These are phyloP conservation scores for Bellardia bayeri DNA, from an alignment of 2,888 invertebrate species.

Conservation along the genomic window DNA sequence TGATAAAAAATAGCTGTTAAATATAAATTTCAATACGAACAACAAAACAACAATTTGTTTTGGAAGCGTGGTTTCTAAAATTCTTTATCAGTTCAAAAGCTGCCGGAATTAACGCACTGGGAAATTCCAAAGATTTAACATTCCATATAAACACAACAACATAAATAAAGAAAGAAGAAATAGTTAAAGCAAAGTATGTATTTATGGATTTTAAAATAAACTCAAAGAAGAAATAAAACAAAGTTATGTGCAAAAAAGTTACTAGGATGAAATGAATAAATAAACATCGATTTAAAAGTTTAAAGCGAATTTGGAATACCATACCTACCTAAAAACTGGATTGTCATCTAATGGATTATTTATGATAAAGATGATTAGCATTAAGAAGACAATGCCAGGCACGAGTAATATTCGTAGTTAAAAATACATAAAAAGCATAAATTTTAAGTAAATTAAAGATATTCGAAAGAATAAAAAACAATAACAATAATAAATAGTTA, in stretches of 20 bases:
- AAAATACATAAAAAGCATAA: not conserved
- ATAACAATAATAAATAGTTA: not conserved
- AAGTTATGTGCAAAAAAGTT: not conserved
- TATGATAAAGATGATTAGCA: not conserved
- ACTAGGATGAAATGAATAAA: not conserved
- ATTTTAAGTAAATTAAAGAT: not conserved
- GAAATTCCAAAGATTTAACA: conserved; percentile 55
- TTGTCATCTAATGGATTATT: not conserved
- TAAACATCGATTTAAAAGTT: not conserved
- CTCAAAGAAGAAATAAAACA: conserved; percentile 12
- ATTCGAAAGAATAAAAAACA: not conserved
- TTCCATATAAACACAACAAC: not conserved
- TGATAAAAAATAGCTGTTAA: conserved; percentile 23
- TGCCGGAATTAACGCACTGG: conserved; percentile 49
- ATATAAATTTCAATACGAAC: conserved; percentile 2
- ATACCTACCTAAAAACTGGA: conserved; percentile 17
- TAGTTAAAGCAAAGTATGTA: conserved; percentile 11
- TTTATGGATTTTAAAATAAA: conserved; percentile 1
- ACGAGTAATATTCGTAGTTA: not conserved
- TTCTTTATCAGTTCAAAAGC: conserved; percentile 14
- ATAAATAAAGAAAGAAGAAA: conserved; percentile 5
- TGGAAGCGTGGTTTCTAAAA: not conserved
- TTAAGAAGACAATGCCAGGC: conserved; percentile 11
- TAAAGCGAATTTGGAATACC: conserved; percentile 12
- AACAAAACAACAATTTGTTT: not conserved